These are phyloP conservation scores for Microdon myrmicae DNA, from an alignment of 2,888 invertebrate species.

Conservation along the genomic window DNA sequence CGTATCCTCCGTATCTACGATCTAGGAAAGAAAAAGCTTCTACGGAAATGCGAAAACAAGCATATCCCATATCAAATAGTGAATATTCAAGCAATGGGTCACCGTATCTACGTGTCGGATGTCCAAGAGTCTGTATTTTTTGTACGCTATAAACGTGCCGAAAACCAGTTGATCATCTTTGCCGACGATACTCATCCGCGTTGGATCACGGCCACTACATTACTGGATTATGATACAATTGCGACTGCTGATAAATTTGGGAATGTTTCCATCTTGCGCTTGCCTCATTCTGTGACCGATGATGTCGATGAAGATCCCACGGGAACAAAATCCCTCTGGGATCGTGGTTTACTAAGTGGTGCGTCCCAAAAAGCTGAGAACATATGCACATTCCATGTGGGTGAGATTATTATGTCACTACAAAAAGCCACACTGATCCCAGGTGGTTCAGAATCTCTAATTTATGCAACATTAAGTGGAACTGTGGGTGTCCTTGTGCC, in stretches of 20 bases:
- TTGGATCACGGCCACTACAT: constrained; percentile 92
- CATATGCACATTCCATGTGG: constrained; percentile 92
- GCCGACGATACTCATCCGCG: constrained; percentile 98
- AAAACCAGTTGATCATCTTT: constrained; percentile 97
- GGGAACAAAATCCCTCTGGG: constrained; percentile 97
- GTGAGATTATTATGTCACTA: constrained; percentile 94
- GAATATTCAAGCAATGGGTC: constrained; percentile 92
- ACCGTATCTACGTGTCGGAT: constrained; percentile 93
- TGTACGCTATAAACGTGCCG: constrained; percentile 91
- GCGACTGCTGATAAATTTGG: constrained; percentile 99
- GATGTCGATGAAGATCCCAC: constrained; percentile 99
- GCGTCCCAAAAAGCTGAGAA: constrained; percentile 98
- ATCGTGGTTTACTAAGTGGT: constrained; percentile 90
- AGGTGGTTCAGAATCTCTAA: constrained; percentile 94
- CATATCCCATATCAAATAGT: constrained; percentile 96
- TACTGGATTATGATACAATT: constrained; percentile 96
- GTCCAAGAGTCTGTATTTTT: constrained; percentile 97
- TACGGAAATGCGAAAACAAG: constrained; percentile 97
- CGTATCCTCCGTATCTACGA: constrained; percentile 93
- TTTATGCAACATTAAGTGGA: constrained; percentile 96
- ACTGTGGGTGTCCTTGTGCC: constrained; percentile 93
- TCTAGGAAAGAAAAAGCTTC: constrained; percentile 93
- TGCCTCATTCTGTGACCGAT: constrained; percentile 92
- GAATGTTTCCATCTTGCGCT: constrained; percentile 88
- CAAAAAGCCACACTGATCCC: constrained; percentile 96